phyloP scores from a whole-genome alignment of 2,797 vertebrate species.

The Uromys caudimaculatus region DNA sequence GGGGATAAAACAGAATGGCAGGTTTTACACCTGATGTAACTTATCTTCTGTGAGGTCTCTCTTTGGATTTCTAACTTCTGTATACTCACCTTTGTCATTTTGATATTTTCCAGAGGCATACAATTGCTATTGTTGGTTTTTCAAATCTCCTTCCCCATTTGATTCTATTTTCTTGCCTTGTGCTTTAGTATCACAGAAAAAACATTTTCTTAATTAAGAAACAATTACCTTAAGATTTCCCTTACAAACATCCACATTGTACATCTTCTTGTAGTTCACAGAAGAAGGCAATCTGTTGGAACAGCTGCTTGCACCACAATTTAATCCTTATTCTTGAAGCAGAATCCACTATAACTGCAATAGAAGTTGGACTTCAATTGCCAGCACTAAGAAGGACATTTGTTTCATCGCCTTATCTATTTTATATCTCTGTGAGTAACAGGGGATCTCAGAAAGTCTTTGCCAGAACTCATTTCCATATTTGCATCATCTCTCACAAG shows the following conservation, averaged over 20 bases:
- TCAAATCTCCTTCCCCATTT: slow-evolving; percentile 74
- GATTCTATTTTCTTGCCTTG: slow-evolving; percentile 75
- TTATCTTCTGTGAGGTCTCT: slow-evolving; percentile 76
- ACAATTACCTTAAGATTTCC: slow-evolving; percentile 84
- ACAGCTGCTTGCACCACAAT: slow-evolving; percentile 84
- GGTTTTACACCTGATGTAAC: slow-evolving; percentile 78
- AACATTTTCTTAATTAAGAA: slow-evolving; percentile 85
- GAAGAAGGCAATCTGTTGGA: slow-evolving; percentile 83
- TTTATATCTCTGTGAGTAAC: slow-evolving; percentile 81
- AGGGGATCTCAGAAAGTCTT: slow-evolving; percentile 75
- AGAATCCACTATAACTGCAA: slow-evolving; percentile 81
- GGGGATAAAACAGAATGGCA: slow-evolving; percentile 81
- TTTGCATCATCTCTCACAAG: slow-evolving; percentile 68
- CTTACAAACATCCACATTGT: slow-evolving; percentile 77
- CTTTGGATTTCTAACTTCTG: slow-evolving; percentile 67
- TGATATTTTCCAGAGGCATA: slow-evolving; percentile 51
- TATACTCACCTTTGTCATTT: slow-evolving; percentile 65
- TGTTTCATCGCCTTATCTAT: slow-evolving; percentile 76
- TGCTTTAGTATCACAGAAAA: slow-evolving; percentile 81
- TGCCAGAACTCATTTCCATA: slow-evolving; percentile 80
- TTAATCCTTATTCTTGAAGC: slow-evolving; percentile 81
- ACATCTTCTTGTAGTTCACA: slow-evolving; percentile 77
- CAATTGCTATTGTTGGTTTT: neutral
- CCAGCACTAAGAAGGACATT: slow-evolving; percentile 79
- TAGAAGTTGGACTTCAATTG: slow-evolving; percentile 80